Base-by-base conservation (phyloP, 2,113 vertebrate genomes). In the Zootoca vivipara region DNA sequence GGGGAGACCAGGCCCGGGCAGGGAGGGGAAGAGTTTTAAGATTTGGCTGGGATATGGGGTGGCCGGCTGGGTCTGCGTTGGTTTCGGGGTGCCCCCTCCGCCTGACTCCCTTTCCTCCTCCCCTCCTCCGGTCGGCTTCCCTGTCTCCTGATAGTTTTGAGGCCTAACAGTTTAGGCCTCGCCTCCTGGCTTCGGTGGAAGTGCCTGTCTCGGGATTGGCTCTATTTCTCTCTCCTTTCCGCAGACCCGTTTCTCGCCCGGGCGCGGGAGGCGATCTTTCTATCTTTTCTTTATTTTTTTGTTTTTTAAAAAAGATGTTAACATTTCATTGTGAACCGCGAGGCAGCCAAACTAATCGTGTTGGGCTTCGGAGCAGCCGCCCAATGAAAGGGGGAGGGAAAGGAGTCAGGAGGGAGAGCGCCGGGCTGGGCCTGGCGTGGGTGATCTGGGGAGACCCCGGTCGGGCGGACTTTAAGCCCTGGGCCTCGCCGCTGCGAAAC, bases 111-210 rank as follows among this genome's bases (percentile, higher is more conserved):
- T 28, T 16, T 8, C 38, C 58, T 35, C 33, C 56, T 22, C 3
- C 12, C 46, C n/a, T 69, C 70, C 92, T 88, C 89, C 89, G 52
- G 91, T 86, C 86, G 92, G 92, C 83, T 90, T 90, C 92, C 86
- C 82, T 88, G 91, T 65, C 92, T 92, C 85, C 78, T 35, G 90
- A 93, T 93, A 95, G 95, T 96, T 96, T 94, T 95, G 97, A 90
- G 97, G 96, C 96, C 97, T 96, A 97, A 95, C 92, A 82, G 92
- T 91, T 87, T 95, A 97, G 97, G 97, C 97, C 96, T 96, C 91
- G 85, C 87, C 93, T 93, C 79, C 85, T 18, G n/a, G 88, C 87
- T 83, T 82, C 46, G 30, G 83, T 70, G 87, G 87, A 42, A 67
- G 85, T 81, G 85, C 65, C 22, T 72, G 87, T 75, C 78, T 91